Conservation (phyloP, 2,113 vertebrate species). For the Triplophysa tibetana region DNA sequence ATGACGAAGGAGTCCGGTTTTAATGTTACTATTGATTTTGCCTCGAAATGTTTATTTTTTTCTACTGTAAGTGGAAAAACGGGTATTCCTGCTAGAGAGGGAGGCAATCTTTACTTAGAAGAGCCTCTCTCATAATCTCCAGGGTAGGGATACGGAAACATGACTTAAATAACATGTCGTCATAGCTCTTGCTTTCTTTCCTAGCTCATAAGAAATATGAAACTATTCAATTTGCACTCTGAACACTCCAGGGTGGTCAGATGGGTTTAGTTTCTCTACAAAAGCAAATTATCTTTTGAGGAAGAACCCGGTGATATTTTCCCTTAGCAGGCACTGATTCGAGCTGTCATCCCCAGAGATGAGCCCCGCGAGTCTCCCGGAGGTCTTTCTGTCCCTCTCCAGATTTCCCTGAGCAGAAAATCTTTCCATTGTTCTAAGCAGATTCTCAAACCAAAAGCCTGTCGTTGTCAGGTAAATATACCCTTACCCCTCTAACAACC, state of each 20-base stretch:
- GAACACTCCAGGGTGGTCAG: slow-evolving; percentile 40
- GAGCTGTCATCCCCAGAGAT: slow-evolving; percentile 47
- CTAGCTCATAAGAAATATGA: slow-evolving; percentile 36
- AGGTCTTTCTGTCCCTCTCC: slow-evolving; percentile 26
- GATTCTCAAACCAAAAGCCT: slow-evolving; percentile 20
- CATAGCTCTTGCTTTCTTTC: slow-evolving; percentile 45
- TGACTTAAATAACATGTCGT: slow-evolving; percentile 56
- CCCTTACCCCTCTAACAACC: slow-evolving; percentile 18
- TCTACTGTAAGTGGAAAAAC: slow-evolving; percentile 19
- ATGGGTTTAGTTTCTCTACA: slow-evolving; percentile 45
- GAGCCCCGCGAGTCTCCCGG: slow-evolving; percentile 26
- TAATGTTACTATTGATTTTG: slow-evolving; percentile 51
- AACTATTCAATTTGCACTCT: slow-evolving; percentile 53
- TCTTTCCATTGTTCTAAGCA: slow-evolving; percentile 31
- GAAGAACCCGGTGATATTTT: slow-evolving; percentile 49
- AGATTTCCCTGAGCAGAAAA: slow-evolving; percentile 21
- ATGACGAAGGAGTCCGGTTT: slow-evolving; percentile 36
- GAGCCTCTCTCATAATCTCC: slow-evolving; percentile 26
- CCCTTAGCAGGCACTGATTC: slow-evolving; percentile 40
- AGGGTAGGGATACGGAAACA: slow-evolving; percentile 47
- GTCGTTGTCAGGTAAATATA: slow-evolving; percentile 27
- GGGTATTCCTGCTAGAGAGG: slow-evolving; percentile 2
- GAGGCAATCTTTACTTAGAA: slow-evolving; percentile 33
- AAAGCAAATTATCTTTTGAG: slow-evolving; percentile 57
- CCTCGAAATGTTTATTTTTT: slow-evolving; percentile 38